Evolutionary conservation across 2,797 vertebrate genomes (phyloP).

Genomic region (Pelobates cultripes): DNA sequence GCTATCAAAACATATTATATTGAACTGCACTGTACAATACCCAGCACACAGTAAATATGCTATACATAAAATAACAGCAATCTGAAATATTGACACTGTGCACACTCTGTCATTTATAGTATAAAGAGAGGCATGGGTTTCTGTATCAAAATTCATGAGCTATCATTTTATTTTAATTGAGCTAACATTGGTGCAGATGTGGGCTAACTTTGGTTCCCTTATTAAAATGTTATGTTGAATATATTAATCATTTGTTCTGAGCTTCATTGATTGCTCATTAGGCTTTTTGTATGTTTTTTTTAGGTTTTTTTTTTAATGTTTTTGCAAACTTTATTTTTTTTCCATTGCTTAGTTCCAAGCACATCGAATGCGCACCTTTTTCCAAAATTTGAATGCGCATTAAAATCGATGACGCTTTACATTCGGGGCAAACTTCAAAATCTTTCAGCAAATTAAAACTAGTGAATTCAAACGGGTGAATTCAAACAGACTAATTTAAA

Average conservation of each 20-base stretch:
- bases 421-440: too few species aligned
- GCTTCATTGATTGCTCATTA: neutral
- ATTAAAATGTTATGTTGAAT: neutral
- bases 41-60: constrained; percentile 15
- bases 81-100: neutral
- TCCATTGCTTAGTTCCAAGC: too few species aligned
- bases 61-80: neutral
- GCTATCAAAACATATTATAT: constrained; percentile 29
- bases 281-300: too few species aligned
- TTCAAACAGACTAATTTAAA: too few species aligned
- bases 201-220: neutral
- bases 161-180: constrained; percentile 5
- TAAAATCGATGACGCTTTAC: too few species aligned
- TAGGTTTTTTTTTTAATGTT: too few species aligned
- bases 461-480: too few species aligned
- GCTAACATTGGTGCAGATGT: neutral
- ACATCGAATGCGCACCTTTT: too few species aligned
- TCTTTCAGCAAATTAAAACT: too few species aligned
- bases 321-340: too few species aligned
- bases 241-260: neutral
- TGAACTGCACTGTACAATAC: constrained; percentile 19
- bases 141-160: neutral
- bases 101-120: constrained; percentile 5
- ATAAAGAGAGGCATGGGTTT: neutral
- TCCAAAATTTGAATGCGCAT: too few species aligned